Percentiles rank a stretch among this genome's conserved stretches.
Evolutionary conservation across 2,113 vertebrate species (phyloP).

Genomic region (Suricata suricatta): DNA sequence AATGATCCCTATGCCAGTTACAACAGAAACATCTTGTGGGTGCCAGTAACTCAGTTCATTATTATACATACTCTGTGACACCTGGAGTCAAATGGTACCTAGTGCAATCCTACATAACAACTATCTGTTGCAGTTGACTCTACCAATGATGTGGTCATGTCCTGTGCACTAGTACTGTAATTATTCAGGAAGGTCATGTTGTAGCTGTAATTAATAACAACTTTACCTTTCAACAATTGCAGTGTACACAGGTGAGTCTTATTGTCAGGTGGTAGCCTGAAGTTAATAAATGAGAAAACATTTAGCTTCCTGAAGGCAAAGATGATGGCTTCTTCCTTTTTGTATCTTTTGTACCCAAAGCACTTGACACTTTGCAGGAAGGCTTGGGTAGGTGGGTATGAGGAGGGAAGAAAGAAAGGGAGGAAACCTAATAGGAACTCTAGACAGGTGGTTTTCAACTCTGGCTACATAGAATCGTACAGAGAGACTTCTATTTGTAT

Average conservation of each 20-base stretch:
- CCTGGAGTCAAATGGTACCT: neutral
- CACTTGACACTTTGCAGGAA: neutral
- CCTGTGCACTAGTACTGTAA: neutral
- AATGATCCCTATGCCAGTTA: neutral
- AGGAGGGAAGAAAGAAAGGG: neutral
- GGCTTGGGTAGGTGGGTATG: neutral
- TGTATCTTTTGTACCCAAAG: neutral
- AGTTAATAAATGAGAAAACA: neutral
- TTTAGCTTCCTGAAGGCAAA: neutral
- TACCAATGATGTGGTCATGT: neutral
- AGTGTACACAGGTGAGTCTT: neutral
- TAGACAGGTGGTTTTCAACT: neutral
- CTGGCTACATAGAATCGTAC: neutral
- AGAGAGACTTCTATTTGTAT: neutral
- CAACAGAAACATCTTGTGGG: neutral
- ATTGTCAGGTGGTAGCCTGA: neutral
- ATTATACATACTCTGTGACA: neutral
- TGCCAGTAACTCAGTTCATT: neutral
- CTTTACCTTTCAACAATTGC: neutral
- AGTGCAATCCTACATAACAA: neutral
- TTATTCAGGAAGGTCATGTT: neutral
- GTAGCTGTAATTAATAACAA: neutral
- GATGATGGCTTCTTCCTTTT: neutral
- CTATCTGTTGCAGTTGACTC: neutral
- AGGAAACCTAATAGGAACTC: neutral